Evolutionary conservation across 1,140 invertebrate species (phyloP).

Genomic region (Philaenus spumarius): DNA sequence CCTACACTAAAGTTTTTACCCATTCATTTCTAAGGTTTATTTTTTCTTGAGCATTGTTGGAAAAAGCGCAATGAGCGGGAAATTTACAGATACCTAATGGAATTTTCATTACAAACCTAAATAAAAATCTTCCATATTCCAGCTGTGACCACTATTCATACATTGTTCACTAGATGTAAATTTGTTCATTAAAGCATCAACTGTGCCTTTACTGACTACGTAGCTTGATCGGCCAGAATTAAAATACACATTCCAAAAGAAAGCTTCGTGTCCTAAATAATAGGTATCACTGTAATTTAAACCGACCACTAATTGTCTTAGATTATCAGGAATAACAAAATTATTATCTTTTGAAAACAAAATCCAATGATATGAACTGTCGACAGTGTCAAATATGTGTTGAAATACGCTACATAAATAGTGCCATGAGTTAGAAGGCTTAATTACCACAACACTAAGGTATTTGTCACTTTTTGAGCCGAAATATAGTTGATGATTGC

Average conservation of each 20-base stretch:
- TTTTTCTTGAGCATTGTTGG: too few species aligned
- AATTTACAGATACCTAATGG: too few species aligned
- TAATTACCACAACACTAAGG: slow-evolving; percentile 13
- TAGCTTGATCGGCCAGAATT: slow-evolving; percentile 26
- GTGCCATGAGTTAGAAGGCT: slow-evolving; percentile 25
- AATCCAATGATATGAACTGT: slow-evolving; percentile 22
- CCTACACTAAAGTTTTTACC: too few species aligned
- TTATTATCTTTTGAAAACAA: slow-evolving; percentile 27
- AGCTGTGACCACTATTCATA: slow-evolving; percentile 20
- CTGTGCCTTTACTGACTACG: slow-evolving; percentile 25
- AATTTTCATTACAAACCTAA: too few species aligned
- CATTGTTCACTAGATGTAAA: slow-evolving; percentile 20
- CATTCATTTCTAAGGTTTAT: too few species aligned
- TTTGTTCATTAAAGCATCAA: slow-evolving; percentile 15
- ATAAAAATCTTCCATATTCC: slow-evolving; percentile 30
- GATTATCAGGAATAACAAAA: slow-evolving; percentile 31
- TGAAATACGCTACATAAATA: slow-evolving; percentile 25
- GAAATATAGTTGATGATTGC: slow-evolving; percentile 23
- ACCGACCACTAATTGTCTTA: slow-evolving; percentile 24
- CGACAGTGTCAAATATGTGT: slow-evolving; percentile 12
- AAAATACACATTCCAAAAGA: slow-evolving; percentile 26
- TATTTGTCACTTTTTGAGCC: slow-evolving; percentile 6
- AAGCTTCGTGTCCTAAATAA: slow-evolving; percentile 28
- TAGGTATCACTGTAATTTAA: slow-evolving; percentile 20
- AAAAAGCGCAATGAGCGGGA: too few species aligned